Conservation (phyloP, 2,888 invertebrate genomes). For the Hyposoter dolosus region DNA sequence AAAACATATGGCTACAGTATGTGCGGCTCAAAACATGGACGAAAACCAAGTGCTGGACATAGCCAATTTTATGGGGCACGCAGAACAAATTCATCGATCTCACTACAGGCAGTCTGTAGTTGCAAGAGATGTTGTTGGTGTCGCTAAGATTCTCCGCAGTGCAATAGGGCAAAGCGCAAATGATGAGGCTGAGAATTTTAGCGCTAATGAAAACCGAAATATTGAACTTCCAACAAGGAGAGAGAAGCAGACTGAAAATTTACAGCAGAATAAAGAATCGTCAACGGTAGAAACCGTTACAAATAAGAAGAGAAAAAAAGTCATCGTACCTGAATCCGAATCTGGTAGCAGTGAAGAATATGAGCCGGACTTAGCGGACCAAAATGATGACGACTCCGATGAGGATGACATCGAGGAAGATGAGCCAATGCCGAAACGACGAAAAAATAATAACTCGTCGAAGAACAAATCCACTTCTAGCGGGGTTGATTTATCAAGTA, state of each 20-base stretch:
- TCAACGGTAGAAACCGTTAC: neutral
- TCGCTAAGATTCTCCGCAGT: conserved; percentile 43
- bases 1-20: conserved; percentile 59
- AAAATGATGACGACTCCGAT: neutral
- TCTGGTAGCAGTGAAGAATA: neutral
- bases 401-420: neutral
- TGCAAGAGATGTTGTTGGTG: conserved; percentile 46
- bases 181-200: neutral
- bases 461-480: neutral
- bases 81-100: conserved; percentile 51
- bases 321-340: neutral
- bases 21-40: conserved; percentile 49
- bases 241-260: too few relatives aligned
- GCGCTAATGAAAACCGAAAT: neutral
- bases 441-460: neutral
- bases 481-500: conserved; percentile 2
- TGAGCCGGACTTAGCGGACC: neutral
- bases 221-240: neutral
- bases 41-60: conserved; percentile 52
- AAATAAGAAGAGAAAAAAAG: neutral
- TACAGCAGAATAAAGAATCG: neutral
- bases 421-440: neutral
- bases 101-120: conserved; percentile 47
- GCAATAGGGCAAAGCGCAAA: neutral
- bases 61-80: too few relatives aligned